Evolutionary conservation across 1,140 invertebrate species (phyloP), one percentile per base, ranked within the genome.

Genomic region (Dryas iulia): DNA sequence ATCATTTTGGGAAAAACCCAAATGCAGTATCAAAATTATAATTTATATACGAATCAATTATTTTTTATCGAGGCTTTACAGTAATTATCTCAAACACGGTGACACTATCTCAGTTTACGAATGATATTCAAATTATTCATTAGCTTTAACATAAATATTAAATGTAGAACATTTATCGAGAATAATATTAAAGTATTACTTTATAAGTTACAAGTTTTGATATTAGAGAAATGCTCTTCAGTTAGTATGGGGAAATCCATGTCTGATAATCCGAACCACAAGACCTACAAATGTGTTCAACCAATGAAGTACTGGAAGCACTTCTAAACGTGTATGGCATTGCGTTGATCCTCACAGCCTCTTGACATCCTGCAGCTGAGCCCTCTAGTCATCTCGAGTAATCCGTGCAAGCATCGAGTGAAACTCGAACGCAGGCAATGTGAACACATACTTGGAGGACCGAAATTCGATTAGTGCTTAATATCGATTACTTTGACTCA

Each of bases 381-480:
- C 8, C 14, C 14, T 18, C 14, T 47, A 79, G 81, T 76, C 73
- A 84, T 82, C 83, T 84, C 76, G 68, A 85, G 79, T 76, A 79
- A 78, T 81, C 76, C 74, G 81, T 72, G 72, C 76, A 72, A 83
- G 75, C 76, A 81, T 83, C 78, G 75, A 85, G 77, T 71, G 73
- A 78, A 74, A 76, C 69, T 80, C 74, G 73, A 86, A 79, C 71
- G 76, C 71, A 59, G 65, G 81, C 82, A 81, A 86, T 79, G 78
- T 78, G 82, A 81, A 81, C 78, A 77, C 77, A 81, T 71, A 80
- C 83, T 85, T 79, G 81, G 63, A 75, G 79, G 66, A 84, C 78
- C 79, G 78, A 84, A 86, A 87, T 87, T 81, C 82, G 83, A 87
- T 86, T 84, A 87, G 83, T 79, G 78, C 77, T 82, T 70, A 76